A percentile compares a stretch with the other conserved stretches of the same genome.
Conservation (phyloP, 2,888 invertebrate genomes). For the Pachymerium ferrugineum region DNA sequence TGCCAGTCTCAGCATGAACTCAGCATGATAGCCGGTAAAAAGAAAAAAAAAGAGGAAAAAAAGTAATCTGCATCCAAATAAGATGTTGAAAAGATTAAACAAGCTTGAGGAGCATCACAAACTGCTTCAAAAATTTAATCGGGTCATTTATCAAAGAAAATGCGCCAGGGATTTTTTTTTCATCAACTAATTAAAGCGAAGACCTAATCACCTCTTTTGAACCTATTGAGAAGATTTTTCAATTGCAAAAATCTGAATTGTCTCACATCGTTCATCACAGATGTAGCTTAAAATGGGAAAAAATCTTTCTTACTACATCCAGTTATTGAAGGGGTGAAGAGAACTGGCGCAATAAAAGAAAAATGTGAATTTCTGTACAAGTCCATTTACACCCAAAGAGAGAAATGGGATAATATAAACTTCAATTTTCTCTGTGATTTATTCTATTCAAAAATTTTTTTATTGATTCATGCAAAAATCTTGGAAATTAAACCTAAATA, state of each 20-base stretch:
- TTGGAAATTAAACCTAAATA: too few relatives aligned
- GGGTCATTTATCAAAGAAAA: not conserved
- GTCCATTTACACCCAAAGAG: not conserved
- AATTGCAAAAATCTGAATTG: not conserved
- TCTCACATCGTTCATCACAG: not conserved
- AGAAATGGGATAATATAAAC: not conserved
- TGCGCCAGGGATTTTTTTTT: not conserved
- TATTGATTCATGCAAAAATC: too few relatives aligned
- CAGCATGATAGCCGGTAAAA: not conserved
- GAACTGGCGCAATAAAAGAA: not conserved
- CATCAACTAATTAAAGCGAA: not conserved
- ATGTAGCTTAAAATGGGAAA: not conserved
- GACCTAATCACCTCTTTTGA: conserved; percentile 14
- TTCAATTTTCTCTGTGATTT: not conserved
- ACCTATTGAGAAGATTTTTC: not conserved
- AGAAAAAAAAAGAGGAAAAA: not conserved
- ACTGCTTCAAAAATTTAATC: not conserved
- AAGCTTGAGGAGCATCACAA: not conserved
- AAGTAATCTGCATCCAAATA: not conserved
- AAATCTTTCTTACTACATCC: conserved; percentile 1
- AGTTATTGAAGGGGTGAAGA: conserved; percentile 11
- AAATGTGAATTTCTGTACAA: not conserved
- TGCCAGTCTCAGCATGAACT: not conserved
- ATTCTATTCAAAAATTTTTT: too few relatives aligned
- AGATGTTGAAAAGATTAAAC: conserved; percentile 11